Base-by-base conservation (phyloP, 2,113 vertebrate species). In the Meleagris gallopavo region DNA sequence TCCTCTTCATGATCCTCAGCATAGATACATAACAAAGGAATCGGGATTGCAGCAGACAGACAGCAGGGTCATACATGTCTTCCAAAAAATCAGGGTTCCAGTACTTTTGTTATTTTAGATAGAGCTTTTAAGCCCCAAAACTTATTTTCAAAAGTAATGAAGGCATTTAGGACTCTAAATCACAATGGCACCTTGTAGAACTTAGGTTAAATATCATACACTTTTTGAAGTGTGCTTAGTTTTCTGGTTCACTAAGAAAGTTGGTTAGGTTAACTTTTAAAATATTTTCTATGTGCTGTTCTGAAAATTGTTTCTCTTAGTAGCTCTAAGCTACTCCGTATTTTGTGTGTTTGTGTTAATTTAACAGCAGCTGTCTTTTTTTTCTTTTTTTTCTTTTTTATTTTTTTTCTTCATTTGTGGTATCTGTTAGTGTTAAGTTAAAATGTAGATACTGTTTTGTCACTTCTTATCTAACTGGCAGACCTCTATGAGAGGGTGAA, bases 61-160 rank as follows among this genome's bases (percentile, higher is more conserved):
- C 6, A 80, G 24, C 29, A 34, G 0, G 2, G 32, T 7, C 3
- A 45, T 8, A 16, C 14, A 6, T 1, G 2, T 10, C 41, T 43
- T 76, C 79, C 40, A 21, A 38, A 67, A 67, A 79, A 6, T 9
- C 7, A 19, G 8, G 13, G 36, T 70, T 86, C 4, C 20, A 40
- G 7, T 38, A 61, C 72, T 10, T 32, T 45, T 14, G 9, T 18
- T 57, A 4, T 27, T 70, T 54, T 48, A 2, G 32, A 10, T 11
- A 19, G 7, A 62, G 3, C n/a, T 69, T 8, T 66, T 48, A 45
- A 62, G 24, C 54, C 40, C 12, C 25, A 24, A 71, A 79, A 21
- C 8, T 8, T n/a, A 12, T 73, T 82, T 45, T 79, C 19, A 54
- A 62, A 69, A 32, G 22, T 52, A 57, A 36, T 27, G 36, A 61